Evolutionary conservation across 1,140 invertebrate species (phyloP), one percentile per base, ranked within the genome.

Genomic region (Microplitis demolitor): DNA sequence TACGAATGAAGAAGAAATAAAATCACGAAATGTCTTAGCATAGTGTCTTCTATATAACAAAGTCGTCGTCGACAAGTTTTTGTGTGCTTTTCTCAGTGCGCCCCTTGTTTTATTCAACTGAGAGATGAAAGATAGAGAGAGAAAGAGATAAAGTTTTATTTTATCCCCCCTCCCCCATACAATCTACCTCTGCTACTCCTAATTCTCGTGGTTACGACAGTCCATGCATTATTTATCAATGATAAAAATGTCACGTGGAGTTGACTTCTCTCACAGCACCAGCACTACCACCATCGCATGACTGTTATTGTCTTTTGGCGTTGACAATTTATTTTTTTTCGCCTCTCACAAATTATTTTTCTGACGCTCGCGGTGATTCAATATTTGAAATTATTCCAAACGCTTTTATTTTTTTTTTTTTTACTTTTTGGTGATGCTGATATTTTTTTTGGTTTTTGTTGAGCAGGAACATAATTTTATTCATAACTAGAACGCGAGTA

Each of bases 181-280:
- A 24, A 8, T 31, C 14, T 24, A 11, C 56, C 16, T 33, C 56
- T 37, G 11, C 45, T 45, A 45, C 69, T 54, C 31, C 60, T 66
- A 66, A 72, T 72, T 71, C 53, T 71, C 54, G 14, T 61, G 31
- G 56, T 35, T 31, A 69, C 35, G 14, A 60, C 24, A 71, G 16
- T 56, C 62, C 51, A 73, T 73, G 71, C 71, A 73, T 73, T 73
- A 73, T 73, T 73, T 73, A 73, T 68, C 14, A 54, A 54, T 33
- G 6, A 66, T 71, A 16, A 56, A 39, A 71, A 54, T 37, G 31
- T 60, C 63, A 60, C 9, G 24, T 56, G 58, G 34, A 24, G 16
- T 62, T 53, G 35, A 70, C 11, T 70, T 70, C 24, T 58, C n/a
- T 58, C 24, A 9, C 9, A 24, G 24, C 13, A 54, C 8, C 35